These are phyloP conservation scores for Thalassophryne amazonica DNA, from an alignment of 2,797 vertebrate genomes.

Conservation along the genomic window DNA sequence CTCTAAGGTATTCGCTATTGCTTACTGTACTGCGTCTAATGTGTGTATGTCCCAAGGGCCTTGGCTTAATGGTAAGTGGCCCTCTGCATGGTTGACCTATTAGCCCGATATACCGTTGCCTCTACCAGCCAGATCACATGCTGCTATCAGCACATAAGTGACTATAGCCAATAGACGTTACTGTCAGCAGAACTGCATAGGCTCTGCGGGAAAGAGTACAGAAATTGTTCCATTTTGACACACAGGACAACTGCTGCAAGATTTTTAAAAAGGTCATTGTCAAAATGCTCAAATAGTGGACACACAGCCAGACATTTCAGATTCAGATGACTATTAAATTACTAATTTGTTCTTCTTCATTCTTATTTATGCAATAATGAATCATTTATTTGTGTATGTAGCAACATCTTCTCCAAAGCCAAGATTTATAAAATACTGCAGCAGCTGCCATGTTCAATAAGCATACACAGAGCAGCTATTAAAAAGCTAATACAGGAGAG, in stretches of 20 bases:
- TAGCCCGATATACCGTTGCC: conserved; percentile 17
- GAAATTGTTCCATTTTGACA: conserved; percentile 5
- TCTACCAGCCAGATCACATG: conserved; percentile 18
- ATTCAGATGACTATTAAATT: no score
- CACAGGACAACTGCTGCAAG: background rate
- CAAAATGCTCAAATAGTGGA: background rate
- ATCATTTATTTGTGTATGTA: no score
- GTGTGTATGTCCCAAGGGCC: conserved; percentile 25
- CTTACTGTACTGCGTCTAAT: conserved; percentile 39
- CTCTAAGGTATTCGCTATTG: conserved; percentile 31
- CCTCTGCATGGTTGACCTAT: conserved; percentile 44
- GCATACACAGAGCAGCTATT: no score
- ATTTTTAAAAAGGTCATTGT: background rate
- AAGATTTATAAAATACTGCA: no score
- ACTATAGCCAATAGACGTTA: background rate
- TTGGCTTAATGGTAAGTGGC: conserved; percentile 27
- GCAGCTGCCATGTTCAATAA: no score
- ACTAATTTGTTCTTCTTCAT: no score
- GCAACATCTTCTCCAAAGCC: no score
- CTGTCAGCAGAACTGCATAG: conserved; percentile 12
- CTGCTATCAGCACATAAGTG: conserved; percentile 30
- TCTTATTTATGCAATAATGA: no score
- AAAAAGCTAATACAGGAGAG: no score
- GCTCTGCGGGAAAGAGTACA: background rate
- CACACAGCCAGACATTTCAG: background rate